A percentile compares a stretch with the other conserved stretches of the same genome.
Conservation (phyloP, 2,888 invertebrate species). For the Vandiemenella viatica region DNA sequence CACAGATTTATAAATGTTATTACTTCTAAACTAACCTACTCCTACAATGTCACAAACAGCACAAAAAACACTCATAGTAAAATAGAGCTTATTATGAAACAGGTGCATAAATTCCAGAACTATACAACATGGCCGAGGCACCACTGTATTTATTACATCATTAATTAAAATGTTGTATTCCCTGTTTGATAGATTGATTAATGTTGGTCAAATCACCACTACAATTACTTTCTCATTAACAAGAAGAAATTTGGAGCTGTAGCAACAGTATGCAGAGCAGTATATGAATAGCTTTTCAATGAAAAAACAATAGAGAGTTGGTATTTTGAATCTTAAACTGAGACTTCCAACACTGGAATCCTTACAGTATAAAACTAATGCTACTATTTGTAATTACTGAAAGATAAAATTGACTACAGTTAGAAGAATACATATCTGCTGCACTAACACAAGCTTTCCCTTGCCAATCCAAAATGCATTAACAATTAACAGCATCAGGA, state of each 20-base stretch:
- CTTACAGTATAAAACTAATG: conserved; percentile 16
- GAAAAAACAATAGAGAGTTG: conserved; percentile 2
- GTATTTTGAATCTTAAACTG: conserved; percentile 7
- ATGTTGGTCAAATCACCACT: conserved; percentile 16
- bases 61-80: conserved; percentile 19
- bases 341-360: background rate
- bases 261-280: background rate
- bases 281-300: background rate
- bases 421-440: conserved; percentile 17
- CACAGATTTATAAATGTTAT: conserved; percentile 4
- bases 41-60: conserved; percentile 16
- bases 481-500: conserved; percentile 15
- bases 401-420: conserved; percentile 17
- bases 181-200: conserved; percentile 15
- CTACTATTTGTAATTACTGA: conserved; percentile 15
- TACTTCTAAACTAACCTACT: conserved; percentile 12
- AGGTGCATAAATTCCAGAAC: conserved; percentile 18
- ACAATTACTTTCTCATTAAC: conserved; percentile 1
- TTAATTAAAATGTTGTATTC: conserved; percentile 10
- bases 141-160: conserved; percentile 13
- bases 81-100: conserved; percentile 19
- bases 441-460: conserved; percentile 14
- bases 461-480: conserved; percentile 17
- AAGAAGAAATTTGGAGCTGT: background rate
- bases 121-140: conserved; percentile 19